These are phyloP conservation scores for Chanos chanos DNA, from an alignment of 2,797 vertebrate genomes.

Conservation along the genomic window DNA sequence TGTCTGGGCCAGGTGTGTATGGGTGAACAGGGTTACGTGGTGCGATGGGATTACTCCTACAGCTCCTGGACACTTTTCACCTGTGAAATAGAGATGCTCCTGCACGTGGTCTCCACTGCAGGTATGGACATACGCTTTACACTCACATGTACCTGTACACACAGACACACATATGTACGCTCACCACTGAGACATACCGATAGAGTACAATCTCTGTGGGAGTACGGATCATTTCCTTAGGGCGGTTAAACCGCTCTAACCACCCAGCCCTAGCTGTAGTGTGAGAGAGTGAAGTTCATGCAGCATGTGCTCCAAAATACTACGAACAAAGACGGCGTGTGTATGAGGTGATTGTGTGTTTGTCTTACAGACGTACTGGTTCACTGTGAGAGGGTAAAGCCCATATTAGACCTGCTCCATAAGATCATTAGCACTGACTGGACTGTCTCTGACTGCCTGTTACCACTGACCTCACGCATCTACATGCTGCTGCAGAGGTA, in stretches of 20 bases:
- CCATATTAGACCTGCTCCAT: conserved; percentile 92
- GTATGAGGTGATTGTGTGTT: conserved; percentile 1
- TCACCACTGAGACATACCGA: not conserved
- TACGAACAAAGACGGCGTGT: too few species aligned
- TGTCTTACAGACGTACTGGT: conserved; percentile 79
- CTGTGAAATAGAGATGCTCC: conserved; percentile 97
- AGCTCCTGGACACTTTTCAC: conserved; percentile 97
- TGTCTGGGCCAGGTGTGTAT: conserved; percentile 86
- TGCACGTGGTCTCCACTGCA: conserved; percentile 96
- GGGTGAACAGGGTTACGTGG: conserved; percentile 82
- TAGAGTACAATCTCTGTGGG: not conserved
- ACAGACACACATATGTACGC: conserved; percentile 1
- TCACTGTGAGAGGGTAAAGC: conserved; percentile 91
- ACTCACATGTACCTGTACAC: not conserved
- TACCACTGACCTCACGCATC: conserved; percentile 95
- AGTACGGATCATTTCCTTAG: too few species aligned
- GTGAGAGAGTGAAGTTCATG: not conserved
- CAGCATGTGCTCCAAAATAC: too few species aligned
- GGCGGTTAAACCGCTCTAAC: not conserved
- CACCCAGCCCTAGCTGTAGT: not conserved
- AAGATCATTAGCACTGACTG: conserved; percentile 94
- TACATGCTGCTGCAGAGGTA: conserved; percentile 97
- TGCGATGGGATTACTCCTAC: conserved; percentile 94
- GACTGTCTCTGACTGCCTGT: conserved; percentile 89
- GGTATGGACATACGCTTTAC: conserved; percentile 64